Conservation (phyloP, 2,888 invertebrate genomes). For the Megamerina dolium region DNA sequence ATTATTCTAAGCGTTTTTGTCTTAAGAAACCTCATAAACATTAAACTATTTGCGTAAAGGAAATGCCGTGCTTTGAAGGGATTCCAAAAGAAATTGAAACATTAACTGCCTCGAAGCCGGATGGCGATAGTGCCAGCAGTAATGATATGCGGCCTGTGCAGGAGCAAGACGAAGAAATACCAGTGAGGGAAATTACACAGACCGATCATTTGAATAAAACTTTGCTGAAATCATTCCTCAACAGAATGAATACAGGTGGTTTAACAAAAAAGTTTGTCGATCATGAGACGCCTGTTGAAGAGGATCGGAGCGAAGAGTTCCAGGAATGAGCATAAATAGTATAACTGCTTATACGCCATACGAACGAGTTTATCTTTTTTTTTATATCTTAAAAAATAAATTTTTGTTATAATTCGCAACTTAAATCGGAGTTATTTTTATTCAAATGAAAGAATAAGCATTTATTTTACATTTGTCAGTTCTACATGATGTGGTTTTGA, state of each 20-base stretch:
- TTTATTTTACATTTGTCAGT: too few species aligned
- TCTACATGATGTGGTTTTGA: too few species aligned
- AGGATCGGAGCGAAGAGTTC: conserved; percentile 27
- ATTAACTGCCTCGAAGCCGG: conserved; percentile 6
- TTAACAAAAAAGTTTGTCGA: conserved; percentile 11
- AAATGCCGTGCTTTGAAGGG: conserved; percentile 35
- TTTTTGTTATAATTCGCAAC: background rate
- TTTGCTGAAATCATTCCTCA: conserved; percentile 36
- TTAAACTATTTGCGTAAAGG: too few species aligned
- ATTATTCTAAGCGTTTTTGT: too few species aligned
- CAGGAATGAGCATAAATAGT: background rate
- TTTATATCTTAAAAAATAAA: background rate
- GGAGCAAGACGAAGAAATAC: conserved; percentile 18
- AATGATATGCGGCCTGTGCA: conserved; percentile 7
- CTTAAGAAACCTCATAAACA: too few species aligned
- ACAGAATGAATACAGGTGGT: conserved; percentile 31
- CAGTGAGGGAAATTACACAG: conserved; percentile 38
- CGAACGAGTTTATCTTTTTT: too few species aligned
- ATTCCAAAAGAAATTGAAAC: conserved; percentile 21
- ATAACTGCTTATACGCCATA: background rate
- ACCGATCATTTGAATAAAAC: conserved; percentile 41
- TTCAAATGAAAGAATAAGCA: too few species aligned
- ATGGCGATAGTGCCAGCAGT: background rate
- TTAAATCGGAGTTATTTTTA: background rate
- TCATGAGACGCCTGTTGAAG: conserved; percentile 7